phyloP scores from a whole-genome alignment of 1,140 invertebrate genomes.

The Listronotus oregonensis region DNA sequence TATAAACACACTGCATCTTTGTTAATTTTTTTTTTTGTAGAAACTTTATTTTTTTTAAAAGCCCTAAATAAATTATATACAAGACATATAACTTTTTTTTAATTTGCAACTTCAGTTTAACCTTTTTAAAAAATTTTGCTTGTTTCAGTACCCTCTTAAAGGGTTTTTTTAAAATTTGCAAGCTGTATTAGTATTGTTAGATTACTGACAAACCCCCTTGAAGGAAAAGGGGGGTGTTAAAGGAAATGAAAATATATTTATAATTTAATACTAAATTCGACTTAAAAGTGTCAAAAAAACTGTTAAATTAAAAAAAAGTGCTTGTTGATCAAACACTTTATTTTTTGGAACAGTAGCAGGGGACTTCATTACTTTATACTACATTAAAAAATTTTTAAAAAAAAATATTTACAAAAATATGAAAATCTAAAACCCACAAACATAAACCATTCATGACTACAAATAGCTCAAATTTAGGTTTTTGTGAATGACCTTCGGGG shows the following conservation, averaged over 20 bases:
- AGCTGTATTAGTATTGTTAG: too few relatives aligned
- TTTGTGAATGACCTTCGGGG: too few relatives aligned
- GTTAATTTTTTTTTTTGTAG: too few relatives aligned
- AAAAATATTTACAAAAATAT: slow-evolving; percentile 18
- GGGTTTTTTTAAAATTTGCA: too few relatives aligned
- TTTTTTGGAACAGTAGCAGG: background rate
- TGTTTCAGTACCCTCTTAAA: too few relatives aligned
- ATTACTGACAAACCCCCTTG: background rate
- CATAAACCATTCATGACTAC: slow-evolving; percentile 1
- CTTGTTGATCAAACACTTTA: slow-evolving; percentile 36
- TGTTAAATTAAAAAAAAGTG: slow-evolving; percentile 36
- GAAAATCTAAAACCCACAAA: background rate
- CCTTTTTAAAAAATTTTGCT: too few relatives aligned
- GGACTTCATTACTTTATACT: background rate
- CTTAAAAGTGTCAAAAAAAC: slow-evolving; percentile 19
- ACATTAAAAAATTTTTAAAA: slow-evolving; percentile 1
- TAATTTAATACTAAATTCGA: background rate
- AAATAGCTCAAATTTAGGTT: too few relatives aligned
- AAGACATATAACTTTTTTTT: too few relatives aligned
- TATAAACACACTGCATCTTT: too few relatives aligned
- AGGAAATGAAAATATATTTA: slow-evolving; percentile 1
- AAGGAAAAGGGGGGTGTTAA: slow-evolving; percentile 15
- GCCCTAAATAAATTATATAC: too few relatives aligned
- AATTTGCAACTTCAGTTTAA: too few relatives aligned
- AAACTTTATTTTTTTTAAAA: too few relatives aligned